These are phyloP conservation scores for Ciona savignyi DNA, from an alignment of 23 tunicate genomes.

Conservation along the genomic window DNA sequence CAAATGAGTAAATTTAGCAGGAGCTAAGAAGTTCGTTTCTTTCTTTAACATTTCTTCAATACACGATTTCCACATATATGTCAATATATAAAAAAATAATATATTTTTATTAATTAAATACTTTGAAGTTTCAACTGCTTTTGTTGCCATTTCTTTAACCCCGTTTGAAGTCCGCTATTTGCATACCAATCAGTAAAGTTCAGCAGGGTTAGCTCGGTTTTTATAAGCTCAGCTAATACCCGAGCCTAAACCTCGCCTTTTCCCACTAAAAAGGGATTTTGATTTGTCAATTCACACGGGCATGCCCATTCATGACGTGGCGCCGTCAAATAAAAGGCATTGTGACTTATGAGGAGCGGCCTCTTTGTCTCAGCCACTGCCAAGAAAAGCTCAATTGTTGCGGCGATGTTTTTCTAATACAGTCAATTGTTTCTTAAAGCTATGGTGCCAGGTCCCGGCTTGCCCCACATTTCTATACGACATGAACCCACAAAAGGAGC, in stretches of 20 bases:
- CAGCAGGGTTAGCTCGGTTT: background rate
- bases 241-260: too few relatives aligned
- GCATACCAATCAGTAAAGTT: background rate
- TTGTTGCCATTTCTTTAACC: too few relatives aligned
- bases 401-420: slow-evolving; percentile 1
- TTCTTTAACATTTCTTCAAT: too few relatives aligned
- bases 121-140: too few relatives aligned
- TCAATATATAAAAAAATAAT: too few relatives aligned
- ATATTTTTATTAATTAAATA: too few relatives aligned
- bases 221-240: background rate
- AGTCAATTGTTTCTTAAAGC: background rate
- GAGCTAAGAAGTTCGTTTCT: too few relatives aligned
- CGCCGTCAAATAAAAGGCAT: slow-evolving; percentile 4
- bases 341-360: slow-evolving; percentile 6
- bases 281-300: background rate
- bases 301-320: slow-evolving; percentile 2
- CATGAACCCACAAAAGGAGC: too few relatives aligned
- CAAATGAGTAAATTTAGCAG: too few relatives aligned
- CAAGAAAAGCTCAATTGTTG: slow-evolving; percentile 1
- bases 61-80: too few relatives aligned
- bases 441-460: background rate
- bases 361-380: background rate
- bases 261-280: background rate
- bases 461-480: too few relatives aligned
- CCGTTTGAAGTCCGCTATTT: background rate